These are phyloP conservation scores for Henicopernis longicauda DNA, from an alignment of 2,113 vertebrate genomes.

Conservation along the genomic window DNA sequence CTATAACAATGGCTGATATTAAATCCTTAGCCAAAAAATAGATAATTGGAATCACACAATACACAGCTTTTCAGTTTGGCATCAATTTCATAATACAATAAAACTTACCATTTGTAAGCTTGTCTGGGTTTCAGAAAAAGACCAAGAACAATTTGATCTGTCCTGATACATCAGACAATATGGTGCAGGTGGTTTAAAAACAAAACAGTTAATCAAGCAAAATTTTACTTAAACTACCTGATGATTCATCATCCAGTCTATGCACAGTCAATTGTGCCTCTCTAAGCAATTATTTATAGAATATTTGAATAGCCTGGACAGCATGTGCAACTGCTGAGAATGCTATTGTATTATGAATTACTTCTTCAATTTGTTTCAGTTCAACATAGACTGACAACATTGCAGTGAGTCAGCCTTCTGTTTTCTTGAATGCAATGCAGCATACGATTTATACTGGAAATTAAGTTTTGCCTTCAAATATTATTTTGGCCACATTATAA, in stretches of 20 bases:
- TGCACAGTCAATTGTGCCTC: slow-evolving; percentile 62
- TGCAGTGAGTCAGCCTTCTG: slow-evolving; percentile 50
- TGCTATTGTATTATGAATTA: slow-evolving; percentile 71
- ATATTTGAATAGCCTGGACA: slow-evolving; percentile 70
- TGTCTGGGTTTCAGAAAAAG: slow-evolving; percentile 51
- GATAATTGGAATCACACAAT: slow-evolving; percentile 51
- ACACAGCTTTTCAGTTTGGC: slow-evolving; percentile 50
- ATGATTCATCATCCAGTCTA: slow-evolving; percentile 69
- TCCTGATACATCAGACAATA: slow-evolving; percentile 63
- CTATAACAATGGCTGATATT: slow-evolving; percentile 24
- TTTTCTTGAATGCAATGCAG: slow-evolving; percentile 41
- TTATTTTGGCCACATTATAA: neutral
- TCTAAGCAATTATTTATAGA: slow-evolving; percentile 71
- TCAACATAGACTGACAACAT: slow-evolving; percentile 48
- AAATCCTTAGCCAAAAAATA: slow-evolving; percentile 30
- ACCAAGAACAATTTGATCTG: slow-evolving; percentile 67
- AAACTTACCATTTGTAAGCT: slow-evolving; percentile 69
- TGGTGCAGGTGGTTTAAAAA: slow-evolving; percentile 65
- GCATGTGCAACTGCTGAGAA: slow-evolving; percentile 60
- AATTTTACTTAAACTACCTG: slow-evolving; percentile 72
- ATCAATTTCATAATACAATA: slow-evolving; percentile 66
- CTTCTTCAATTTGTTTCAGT: slow-evolving; percentile 66
- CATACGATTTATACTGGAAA: slow-evolving; percentile 1
- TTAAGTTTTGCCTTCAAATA: neutral
- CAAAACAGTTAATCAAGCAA: slow-evolving; percentile 74